These are phyloP conservation scores for Ptychadena robeensis DNA, from an alignment of 2,797 vertebrate species.

Conservation along the genomic window DNA sequence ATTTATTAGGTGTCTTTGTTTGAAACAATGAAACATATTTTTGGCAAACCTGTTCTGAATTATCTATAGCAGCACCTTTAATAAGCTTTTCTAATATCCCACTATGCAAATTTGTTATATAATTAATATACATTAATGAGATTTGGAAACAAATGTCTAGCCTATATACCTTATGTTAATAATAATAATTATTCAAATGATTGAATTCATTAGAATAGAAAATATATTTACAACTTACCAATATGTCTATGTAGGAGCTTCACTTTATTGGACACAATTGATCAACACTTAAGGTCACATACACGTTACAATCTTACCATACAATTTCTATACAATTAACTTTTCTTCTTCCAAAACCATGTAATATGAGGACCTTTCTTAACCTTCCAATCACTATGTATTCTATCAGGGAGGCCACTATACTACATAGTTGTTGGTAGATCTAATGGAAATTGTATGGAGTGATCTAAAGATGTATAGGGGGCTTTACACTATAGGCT, in stretches of 20 bases:
- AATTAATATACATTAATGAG: constrained; percentile 7
- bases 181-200: not conserved
- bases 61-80: constrained; percentile 30
- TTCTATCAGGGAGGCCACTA: too few relatives aligned
- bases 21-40: constrained; percentile 25
- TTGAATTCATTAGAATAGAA: not conserved
- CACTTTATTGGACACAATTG: not conserved
- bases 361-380: too few relatives aligned
- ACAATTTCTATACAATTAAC: too few relatives aligned
- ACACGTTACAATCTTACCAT: too few relatives aligned
- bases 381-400: too few relatives aligned
- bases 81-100: not conserved
- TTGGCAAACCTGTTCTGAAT: constrained; percentile 12
- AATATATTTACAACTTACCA: not conserved
- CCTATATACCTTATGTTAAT: not conserved
- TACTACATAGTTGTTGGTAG: too few relatives aligned
- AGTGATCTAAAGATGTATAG: too few relatives aligned
- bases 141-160: not conserved
- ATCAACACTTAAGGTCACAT: too few relatives aligned
- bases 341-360: too few relatives aligned
- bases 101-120: not conserved
- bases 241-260: not conserved
- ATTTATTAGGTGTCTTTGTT: constrained; percentile 10
- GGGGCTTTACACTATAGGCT: not conserved
- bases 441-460: too few relatives aligned